A percentile compares a stretch with the other conserved stretches of the same genome.
phyloP scores from a whole-genome alignment of 2,888 invertebrate species.

The Protophormia terraenovae region DNA sequence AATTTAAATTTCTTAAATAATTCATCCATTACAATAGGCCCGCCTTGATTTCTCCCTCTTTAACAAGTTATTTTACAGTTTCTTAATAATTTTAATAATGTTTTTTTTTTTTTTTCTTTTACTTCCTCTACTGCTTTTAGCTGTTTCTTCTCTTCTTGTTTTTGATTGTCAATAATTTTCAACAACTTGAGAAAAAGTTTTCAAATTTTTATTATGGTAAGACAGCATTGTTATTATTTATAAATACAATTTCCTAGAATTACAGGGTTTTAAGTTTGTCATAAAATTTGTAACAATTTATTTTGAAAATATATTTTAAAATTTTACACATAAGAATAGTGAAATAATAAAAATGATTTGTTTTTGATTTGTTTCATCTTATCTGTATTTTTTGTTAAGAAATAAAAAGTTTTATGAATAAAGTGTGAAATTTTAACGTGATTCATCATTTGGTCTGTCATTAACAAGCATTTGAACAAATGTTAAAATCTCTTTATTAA shows the following conservation, averaged over 20 bases:
- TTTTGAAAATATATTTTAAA: not conserved
- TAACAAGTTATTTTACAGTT: not conserved
- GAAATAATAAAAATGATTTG: no score
- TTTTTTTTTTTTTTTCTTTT: not conserved
- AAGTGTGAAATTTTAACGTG: no score
- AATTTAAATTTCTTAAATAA: not conserved
- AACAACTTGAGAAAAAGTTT: not conserved
- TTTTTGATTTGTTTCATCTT: not conserved
- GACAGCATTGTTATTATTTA: not conserved
- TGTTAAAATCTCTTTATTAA: no score
- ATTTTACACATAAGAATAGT: no score
- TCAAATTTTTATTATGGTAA: not conserved
- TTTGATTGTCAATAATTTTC: not conserved
- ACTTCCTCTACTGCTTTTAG: not conserved
- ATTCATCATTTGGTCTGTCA: no score
- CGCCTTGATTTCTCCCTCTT: constrained; percentile 6
- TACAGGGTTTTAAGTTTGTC: not conserved
- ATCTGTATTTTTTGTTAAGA: no score
- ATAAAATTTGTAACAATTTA: not conserved
- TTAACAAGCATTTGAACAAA: no score
- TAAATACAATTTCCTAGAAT: not conserved
- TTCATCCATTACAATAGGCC: constrained; percentile 11
- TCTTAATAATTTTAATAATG: constrained; percentile 22
- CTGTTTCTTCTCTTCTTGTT: not conserved
- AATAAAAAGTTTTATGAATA: no score